Conservation (phyloP, 2,113 vertebrate species). For the Dipodomys ordii region DNA sequence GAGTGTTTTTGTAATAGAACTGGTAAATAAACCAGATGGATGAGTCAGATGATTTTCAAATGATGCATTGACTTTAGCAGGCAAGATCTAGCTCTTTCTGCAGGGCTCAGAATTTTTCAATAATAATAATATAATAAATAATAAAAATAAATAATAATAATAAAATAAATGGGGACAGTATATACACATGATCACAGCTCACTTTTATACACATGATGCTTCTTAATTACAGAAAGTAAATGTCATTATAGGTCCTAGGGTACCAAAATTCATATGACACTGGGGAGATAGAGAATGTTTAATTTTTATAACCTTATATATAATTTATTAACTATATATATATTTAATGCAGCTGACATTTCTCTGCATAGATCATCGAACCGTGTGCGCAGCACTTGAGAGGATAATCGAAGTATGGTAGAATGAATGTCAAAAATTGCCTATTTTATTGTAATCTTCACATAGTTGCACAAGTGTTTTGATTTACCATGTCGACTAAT, state of each 20-base stretch:
- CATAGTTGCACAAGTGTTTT: too few species aligned
- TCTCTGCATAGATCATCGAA: not conserved
- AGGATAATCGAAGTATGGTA: conserved; percentile 30
- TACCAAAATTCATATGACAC: not conserved
- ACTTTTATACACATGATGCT: not conserved
- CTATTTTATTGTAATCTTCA: not conserved
- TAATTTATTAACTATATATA: not conserved
- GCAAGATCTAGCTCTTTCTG: not conserved
- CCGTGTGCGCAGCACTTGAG: not conserved
- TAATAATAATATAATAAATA: too few species aligned
- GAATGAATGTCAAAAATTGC: not conserved
- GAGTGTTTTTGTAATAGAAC: not conserved
- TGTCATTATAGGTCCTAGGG: not conserved
- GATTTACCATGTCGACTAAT: too few species aligned
- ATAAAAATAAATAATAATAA: too few species aligned
- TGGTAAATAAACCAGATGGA: not conserved
- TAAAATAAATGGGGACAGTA: not conserved
- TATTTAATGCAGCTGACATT: not conserved
- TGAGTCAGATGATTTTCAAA: conserved; percentile 46
- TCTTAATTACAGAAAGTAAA: not conserved
- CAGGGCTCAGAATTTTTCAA: not conserved
- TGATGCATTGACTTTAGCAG: not conserved
- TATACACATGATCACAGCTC: not conserved
- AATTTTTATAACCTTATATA: not conserved
- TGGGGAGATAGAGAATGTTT: not conserved